These are phyloP conservation scores for Typhlichthys subterraneus DNA, from an alignment of 2,797 vertebrate species.

Conservation along the genomic window DNA sequence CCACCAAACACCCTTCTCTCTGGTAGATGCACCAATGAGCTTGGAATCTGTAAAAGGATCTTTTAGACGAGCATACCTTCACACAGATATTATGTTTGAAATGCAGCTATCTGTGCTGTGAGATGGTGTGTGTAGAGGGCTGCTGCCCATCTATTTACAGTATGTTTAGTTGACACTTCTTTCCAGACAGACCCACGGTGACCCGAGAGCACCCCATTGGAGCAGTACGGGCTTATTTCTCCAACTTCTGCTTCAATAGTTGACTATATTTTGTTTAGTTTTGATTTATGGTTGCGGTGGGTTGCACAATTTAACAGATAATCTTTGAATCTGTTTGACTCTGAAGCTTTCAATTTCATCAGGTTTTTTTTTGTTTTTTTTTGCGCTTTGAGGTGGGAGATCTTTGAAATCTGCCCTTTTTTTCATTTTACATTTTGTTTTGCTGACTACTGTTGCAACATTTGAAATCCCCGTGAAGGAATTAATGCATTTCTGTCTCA, in stretches of 20 bases:
- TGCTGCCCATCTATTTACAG: neutral
- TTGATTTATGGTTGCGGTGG: neutral
- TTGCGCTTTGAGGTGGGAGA: neutral
- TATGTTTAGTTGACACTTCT: neutral
- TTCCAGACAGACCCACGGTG: neutral
- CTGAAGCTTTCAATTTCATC: neutral
- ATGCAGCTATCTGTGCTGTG: neutral
- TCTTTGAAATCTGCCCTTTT: neutral
- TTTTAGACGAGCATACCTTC: constrained; percentile 11
- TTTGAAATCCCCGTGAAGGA: too few relatives aligned
- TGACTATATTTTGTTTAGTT: too few relatives aligned
- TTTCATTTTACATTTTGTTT: neutral
- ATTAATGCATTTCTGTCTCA: too few relatives aligned
- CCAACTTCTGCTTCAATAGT: too few relatives aligned
- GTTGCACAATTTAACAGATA: neutral
- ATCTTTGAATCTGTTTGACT: neutral
- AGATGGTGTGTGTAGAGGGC: neutral
- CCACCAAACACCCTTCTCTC: constrained; percentile 31
- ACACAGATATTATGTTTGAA: neutral
- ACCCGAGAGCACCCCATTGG: too few relatives aligned
- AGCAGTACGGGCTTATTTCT: too few relatives aligned
- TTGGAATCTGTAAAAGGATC: constrained; percentile 37
- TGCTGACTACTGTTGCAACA: neutral
- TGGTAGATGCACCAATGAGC: constrained; percentile 41
- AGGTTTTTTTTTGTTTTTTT: neutral